A percentile compares a stretch with the other conserved stretches of the same genome.
Conservation (phyloP, 2,888 invertebrate genomes). For the Agrochola litura region DNA sequence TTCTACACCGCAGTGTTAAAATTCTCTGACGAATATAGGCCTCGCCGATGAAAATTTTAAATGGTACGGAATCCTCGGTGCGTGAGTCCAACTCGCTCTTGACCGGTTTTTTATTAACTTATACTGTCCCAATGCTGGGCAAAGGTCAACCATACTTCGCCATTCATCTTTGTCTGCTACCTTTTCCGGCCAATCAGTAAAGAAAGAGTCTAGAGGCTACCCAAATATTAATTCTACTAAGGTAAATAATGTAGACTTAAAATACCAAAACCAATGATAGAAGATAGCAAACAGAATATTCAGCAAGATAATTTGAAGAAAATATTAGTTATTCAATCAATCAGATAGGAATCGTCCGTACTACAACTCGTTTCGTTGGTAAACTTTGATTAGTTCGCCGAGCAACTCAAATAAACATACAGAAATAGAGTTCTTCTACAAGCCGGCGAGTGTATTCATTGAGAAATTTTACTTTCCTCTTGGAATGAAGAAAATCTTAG, state of each 20-base stretch:
- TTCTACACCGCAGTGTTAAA: no score
- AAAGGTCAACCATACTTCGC: no score
- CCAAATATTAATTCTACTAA: no score
- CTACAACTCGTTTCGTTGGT: slow-evolving; percentile 52
- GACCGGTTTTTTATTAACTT: no score
- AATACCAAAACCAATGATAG: neutral
- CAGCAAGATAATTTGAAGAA: slow-evolving; percentile 37
- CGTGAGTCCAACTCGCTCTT: no score
- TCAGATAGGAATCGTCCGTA: slow-evolving; percentile 43
- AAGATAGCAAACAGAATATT: slow-evolving; percentile 19
- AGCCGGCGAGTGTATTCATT: slow-evolving; percentile 52
- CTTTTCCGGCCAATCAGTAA: no score
- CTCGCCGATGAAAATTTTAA: no score
- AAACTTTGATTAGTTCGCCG: slow-evolving; percentile 68
- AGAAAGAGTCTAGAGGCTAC: no score
- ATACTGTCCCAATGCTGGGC: no score
- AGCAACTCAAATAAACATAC: slow-evolving; percentile 63
- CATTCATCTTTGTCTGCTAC: no score
- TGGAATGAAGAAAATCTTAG: slow-evolving; percentile 36
- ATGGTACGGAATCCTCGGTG: no score
- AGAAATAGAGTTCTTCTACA: slow-evolving; percentile 58
- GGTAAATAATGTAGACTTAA: neutral
- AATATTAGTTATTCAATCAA: slow-evolving; percentile 56
- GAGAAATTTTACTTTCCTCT: slow-evolving; percentile 58
- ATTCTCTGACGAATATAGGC: no score